Evolutionary conservation across 2,888 invertebrate genomes (phyloP).

Genomic region (Orthosia gothica): DNA sequence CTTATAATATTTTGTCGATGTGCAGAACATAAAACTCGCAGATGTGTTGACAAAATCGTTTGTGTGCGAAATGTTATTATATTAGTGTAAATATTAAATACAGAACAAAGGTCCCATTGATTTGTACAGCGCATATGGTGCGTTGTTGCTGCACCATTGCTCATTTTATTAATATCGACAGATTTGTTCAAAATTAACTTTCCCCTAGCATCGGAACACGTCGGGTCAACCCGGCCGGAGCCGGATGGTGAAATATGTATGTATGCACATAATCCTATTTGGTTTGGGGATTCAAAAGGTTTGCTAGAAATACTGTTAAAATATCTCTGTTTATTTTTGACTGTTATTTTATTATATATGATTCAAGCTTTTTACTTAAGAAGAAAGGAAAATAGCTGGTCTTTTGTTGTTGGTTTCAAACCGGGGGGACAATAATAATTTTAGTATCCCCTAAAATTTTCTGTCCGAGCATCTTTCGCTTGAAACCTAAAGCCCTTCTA

Average conservation of each 20-base stretch:
- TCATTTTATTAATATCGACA: constrained; percentile 70
- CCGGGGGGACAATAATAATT: neutral
- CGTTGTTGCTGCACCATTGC: constrained; percentile 57
- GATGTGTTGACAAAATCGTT: constrained; percentile 71
- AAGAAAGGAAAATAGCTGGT: constrained; percentile 14
- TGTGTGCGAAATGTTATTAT: constrained; percentile 66
- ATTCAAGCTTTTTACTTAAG: constrained; percentile 33
- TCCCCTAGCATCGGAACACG: neutral
- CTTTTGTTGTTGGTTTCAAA: constrained; percentile 15
- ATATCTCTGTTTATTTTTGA: constrained; percentile 44
- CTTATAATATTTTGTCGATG: constrained; percentile 19
- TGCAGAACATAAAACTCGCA: constrained; percentile 49
- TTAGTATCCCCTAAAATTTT: neutral
- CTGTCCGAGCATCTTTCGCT: too few species aligned
- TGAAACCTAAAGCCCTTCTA: too few species aligned
- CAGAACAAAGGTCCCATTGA: constrained; percentile 57
- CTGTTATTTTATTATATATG: constrained; percentile 37
- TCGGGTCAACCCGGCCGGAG: constrained; percentile 42
- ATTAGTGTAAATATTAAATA: constrained; percentile 65
- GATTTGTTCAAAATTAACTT: constrained; percentile 59
- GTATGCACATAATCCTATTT: constrained; percentile 65
- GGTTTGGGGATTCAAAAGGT: constrained; percentile 58
- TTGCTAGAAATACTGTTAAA: constrained; percentile 56
- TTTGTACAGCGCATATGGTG: constrained; percentile 63
- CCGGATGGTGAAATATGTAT: constrained; percentile 43